Conservation (phyloP, 2,797 vertebrate species). For the Bovichtus diacanthus region DNA sequence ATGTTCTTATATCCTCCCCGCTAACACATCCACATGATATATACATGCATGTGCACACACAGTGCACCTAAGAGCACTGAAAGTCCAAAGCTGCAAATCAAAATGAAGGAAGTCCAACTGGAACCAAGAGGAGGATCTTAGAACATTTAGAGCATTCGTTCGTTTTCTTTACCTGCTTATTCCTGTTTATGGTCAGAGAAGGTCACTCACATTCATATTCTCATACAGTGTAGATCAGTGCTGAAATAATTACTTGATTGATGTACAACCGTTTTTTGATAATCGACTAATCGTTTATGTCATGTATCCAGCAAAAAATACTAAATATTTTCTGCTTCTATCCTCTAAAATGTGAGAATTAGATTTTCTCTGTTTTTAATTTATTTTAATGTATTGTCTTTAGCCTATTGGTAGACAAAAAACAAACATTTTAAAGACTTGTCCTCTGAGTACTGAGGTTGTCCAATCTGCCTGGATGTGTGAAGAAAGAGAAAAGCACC, state of each 20-base stretch:
- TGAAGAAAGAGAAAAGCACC: background rate
- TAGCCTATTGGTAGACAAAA: background rate
- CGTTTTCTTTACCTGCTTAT: background rate
- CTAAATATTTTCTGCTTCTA: background rate
- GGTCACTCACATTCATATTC: background rate
- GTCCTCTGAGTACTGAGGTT: too few relatives aligned
- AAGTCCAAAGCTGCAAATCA: background rate
- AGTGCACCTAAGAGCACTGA: background rate
- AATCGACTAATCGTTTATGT: background rate
- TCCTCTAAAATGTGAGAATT: background rate
- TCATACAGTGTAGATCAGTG: background rate
- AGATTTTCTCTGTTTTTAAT: background rate
- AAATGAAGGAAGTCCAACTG: background rate
- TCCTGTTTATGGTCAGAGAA: background rate
- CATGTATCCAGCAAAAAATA: background rate
- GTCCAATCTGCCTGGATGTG: background rate
- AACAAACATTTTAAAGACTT: too few relatives aligned
- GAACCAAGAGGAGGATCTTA: constrained; percentile 1
- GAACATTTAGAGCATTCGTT: background rate
- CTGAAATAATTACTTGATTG: background rate
- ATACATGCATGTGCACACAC: background rate
- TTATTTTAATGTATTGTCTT: background rate
- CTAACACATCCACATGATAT: background rate
- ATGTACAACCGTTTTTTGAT: background rate
- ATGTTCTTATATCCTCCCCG: background rate